Conservation (phyloP, 2,113 vertebrate genomes). For the human (Homo sapiens) region DNA sequence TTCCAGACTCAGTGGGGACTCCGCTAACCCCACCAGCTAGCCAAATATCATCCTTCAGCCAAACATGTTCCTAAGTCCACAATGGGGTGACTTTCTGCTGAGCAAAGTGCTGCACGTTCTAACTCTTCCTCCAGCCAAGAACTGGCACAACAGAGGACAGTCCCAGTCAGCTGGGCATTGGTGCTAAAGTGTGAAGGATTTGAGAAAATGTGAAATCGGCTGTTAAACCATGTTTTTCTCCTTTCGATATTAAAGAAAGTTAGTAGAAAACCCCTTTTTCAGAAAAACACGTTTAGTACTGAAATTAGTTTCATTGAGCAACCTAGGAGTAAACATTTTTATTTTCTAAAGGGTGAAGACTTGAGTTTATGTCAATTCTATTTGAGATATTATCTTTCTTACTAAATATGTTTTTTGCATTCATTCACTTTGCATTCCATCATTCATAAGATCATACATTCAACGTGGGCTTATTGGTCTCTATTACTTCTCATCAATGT, state of each 20-base stretch:
- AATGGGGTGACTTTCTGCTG: neutral
- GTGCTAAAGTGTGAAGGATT: neutral
- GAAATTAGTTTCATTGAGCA: neutral
- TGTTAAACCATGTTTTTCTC: neutral
- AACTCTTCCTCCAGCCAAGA: neutral
- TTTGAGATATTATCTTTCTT: neutral
- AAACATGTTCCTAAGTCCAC: neutral
- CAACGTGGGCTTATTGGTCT: neutral
- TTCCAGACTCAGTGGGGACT: neutral
- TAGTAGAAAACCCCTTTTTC: neutral
- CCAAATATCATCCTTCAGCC: neutral
- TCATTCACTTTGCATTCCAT: neutral
- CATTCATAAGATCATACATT: neutral
- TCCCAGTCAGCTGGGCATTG: neutral
- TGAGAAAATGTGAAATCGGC: neutral
- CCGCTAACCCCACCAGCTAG: fast-evolving
- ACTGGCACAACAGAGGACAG: neutral
- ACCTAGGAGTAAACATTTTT: neutral
- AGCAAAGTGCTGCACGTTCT: neutral
- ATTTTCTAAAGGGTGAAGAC: neutral
- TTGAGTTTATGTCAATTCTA: neutral
- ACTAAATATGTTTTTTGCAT: neutral
- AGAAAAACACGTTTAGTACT: neutral
- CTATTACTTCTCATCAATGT: neutral
- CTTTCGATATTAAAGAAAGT: neutral